Base-by-base conservation (phyloP, 2,888 invertebrate species). In the Oxystoma pomonae region DNA sequence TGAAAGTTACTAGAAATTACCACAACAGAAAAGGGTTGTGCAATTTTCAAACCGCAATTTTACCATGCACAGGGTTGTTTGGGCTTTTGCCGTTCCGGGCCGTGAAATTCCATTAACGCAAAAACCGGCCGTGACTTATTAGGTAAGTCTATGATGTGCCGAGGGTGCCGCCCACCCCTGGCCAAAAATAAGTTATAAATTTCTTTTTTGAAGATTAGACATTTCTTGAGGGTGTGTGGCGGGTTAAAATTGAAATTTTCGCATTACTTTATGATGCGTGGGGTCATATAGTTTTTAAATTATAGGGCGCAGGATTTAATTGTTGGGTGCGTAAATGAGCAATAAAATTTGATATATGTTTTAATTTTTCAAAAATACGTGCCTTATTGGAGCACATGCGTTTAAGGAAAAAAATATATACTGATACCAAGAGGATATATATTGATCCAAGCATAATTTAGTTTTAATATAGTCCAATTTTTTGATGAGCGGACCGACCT, bases 211-310 rank as follows among this genome's bases (percentile, higher is more conserved):
- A 76, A 75, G 76, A 77, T 77, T 76, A 75, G 75, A 75, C 67
- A 69, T 68, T 71, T 68, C 69, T 67, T 65, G 68, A 72, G 73
- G 73, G 71, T 69, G 72, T 73, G 72, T 35, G 12, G 5, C 35
- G 5, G 35, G 3, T 35, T 7, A 12, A 35, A 35, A 78, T 78
- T 77, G 75, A 78, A 76, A 78, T 77, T 77, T 75, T 76, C 73
- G 72, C 76, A 73, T 76, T 78, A 78, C 75, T 79, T 79, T 79
- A 79, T 75, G 78, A 79, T 71, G 78, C 78, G 78, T 75, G 74
- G 77, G 78, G 72, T 73, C 71, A 70, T 69, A 7, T 7, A 35
- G 5, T 35, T 12, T 35, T 69, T 72, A 74, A 76, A 77, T 77
- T 77, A 77, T 71, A 76, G 76, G 76, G 75, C 76, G 76, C 77